Evolutionary conservation across 92 coral and sea anemone species (phyloP), one percentile per base, ranked within the genome.

Genomic region (Scolanthus callimorphus): DNA sequence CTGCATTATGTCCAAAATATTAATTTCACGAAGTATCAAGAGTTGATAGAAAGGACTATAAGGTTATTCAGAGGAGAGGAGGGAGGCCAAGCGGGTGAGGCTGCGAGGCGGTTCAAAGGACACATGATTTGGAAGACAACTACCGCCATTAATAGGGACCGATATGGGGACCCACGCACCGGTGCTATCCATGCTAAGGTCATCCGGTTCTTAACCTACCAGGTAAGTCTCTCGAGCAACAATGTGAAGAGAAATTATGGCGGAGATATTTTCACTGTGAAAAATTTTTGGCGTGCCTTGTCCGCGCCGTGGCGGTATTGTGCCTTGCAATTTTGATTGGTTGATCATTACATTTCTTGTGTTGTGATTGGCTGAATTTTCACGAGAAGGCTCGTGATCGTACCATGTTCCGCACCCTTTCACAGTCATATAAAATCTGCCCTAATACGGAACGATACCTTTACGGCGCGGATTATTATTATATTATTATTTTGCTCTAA

Each of bases 61-160:
- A 54, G 65, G 17, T 46, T 89, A 29, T 45, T 82, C 19, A 46
- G 6, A 46, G 50, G 63, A 25, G n/a, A n/a, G n/a, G n/a, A n/a
- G n/a, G n/a, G n/a, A n/a, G 80, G 39, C 19, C 69, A 47, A 24
- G 62, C 20, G 51, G 19, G 17, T 1, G 70, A 17, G 29, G 51
- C 48, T 11, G 29, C 25, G 17, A 76, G 60, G 45, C 76, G 60
- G 54, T 86, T 76, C 62, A 69, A 64, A 55, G 95, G 90, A 39
- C 71, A 74, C 41, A 54, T 87, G 75, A 80, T 91, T 25, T 91
- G 97, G 97, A 91, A 86, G 60, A 79, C 96, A 47, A 74, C 90
- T 19, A 77, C 85, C 19, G 90, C 90, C 24, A 65, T 91, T 11
- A 80, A 73, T 55, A 74, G 90, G 31, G 76, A 90, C 39, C 78